Evolutionary conservation across 2,113 vertebrate species (phyloP), one percentile per base, ranked within the genome.

Genomic region (Gobiocypris rarus): DNA sequence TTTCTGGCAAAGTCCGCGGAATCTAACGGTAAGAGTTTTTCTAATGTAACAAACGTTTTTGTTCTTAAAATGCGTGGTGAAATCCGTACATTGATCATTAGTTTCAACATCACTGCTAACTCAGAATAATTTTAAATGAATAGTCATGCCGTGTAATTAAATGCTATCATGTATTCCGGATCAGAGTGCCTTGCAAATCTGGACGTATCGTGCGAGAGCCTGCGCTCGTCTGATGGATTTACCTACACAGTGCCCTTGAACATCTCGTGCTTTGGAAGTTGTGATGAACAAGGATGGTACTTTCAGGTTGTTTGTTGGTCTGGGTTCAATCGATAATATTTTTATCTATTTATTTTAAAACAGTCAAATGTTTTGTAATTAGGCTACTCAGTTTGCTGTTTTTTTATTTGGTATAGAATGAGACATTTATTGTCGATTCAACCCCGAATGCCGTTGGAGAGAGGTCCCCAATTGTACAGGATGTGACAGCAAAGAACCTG

Each of bases 101-200:
- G 59, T 63, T 15, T 15, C 1, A 63, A 28, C 2, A 1, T 63
- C 26, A 26, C 26, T 63, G 8, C 3, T 65, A 2, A 31, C n/a
- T n/a, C n/a, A n/a, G n/a, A n/a, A n/a, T n/a, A n/a, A 31, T 31
- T 0, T 17, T 17, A 31, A 1, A 61, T 0, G 0, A 4, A 28
- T 4, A 7, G 9, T 43, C 5, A 50, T 4, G 6, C 2, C 59
- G 14, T 65, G 63, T 65, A 9, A 19, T 17, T 34, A 34, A 65
- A 31, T 24, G 4, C 0, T 0, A 38, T 14, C 22, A 1, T 73
- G 22, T 24, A 24, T 1, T 45, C 0, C 15, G 5, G 15, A 8
- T 13, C 41, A 73, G 70, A 26, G 14, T 73, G 70, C 41, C 22
- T 5, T 10, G 17, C 34, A 24, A 8, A 24, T 24, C 10, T 24